phyloP scores from a whole-genome alignment of 2,113 vertebrate genomes.

The Pelecanoides urinatrix region DNA sequence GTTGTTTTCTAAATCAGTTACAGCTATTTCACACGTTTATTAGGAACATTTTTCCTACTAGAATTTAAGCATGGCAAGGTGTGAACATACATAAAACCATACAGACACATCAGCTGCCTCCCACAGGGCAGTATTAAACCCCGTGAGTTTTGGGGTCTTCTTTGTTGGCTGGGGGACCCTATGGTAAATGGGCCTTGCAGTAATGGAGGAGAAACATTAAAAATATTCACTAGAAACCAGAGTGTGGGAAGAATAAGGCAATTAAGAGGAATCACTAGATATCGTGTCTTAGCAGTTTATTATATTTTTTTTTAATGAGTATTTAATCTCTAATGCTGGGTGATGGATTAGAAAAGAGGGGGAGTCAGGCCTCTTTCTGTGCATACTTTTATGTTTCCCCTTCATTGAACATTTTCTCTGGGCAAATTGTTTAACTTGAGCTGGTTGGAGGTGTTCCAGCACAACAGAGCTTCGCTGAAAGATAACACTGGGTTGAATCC shows the following conservation, averaged over 20 bases:
- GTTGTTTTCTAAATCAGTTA: slow-evolving; percentile 9
- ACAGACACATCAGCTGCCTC: not conserved
- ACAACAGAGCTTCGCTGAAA: not conserved
- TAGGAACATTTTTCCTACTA: not conserved
- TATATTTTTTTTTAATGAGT: slow-evolving; percentile 39
- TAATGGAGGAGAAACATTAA: not conserved
- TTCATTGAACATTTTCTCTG: slow-evolving; percentile 37
- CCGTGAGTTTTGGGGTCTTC: not conserved
- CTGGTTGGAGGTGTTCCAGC: slow-evolving; percentile 35
- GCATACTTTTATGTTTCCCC: slow-evolving; percentile 39
- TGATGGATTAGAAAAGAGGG: slow-evolving; percentile 44
- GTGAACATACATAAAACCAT: not conserved
- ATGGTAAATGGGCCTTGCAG: not conserved
- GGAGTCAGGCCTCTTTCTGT: slow-evolving; percentile 15
- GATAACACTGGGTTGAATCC: not conserved
- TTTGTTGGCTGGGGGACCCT: not conserved
- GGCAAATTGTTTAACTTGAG: slow-evolving; percentile 36
- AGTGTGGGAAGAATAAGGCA: slow-evolving; percentile 27
- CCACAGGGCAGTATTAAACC: not conserved
- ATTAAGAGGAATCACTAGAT: slow-evolving; percentile 36
- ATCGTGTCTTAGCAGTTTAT: not conserved
- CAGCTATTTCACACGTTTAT: not conserved
- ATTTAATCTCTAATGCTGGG: slow-evolving; percentile 44
- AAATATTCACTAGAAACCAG: not conserved
- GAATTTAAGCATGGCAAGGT: not conserved